Evolutionary conservation across 2,888 invertebrate genomes (phyloP).

Genomic region (Oscheius sp.): DNA sequence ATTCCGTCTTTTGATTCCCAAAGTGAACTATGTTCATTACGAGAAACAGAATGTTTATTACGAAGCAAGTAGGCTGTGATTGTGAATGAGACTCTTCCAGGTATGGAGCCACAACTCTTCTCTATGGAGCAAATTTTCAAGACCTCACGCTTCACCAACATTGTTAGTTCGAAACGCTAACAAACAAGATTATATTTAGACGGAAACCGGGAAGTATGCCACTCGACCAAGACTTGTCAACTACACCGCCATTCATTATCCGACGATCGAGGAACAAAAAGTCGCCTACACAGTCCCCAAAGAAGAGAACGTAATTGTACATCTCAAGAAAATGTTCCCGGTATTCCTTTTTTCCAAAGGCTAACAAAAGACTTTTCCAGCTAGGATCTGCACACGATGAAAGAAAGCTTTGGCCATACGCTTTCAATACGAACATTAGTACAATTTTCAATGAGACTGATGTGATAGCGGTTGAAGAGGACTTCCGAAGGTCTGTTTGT

Average conservation of each 20-base stretch:
- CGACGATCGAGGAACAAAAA: slow-evolving; percentile 15
- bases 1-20: slow-evolving; percentile 21
- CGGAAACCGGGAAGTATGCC: slow-evolving; percentile 48
- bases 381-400: background rate
- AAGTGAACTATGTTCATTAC: slow-evolving; percentile 12
- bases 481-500: background rate
- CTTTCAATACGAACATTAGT: background rate
- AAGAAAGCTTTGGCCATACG: background rate
- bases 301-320: background rate
- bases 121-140: slow-evolving; percentile 39
- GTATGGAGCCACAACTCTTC: slow-evolving; percentile 16
- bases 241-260: background rate
- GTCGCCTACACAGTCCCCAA: background rate
- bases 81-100: background rate
- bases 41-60: slow-evolving; percentile 11
- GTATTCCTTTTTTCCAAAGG: background rate
- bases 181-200: slow-evolving; percentile 10
- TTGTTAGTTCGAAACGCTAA: background rate
- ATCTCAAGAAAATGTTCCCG: slow-evolving; percentile 4
- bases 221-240: background rate
- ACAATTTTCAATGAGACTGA: background rate
- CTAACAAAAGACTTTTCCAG: background rate
- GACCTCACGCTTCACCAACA: slow-evolving; percentile 25
- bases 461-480: background rate
- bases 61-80: background rate